Evolutionary conservation across 2,113 vertebrate genomes (phyloP).

Genomic region (Platysternon megacephalum): DNA sequence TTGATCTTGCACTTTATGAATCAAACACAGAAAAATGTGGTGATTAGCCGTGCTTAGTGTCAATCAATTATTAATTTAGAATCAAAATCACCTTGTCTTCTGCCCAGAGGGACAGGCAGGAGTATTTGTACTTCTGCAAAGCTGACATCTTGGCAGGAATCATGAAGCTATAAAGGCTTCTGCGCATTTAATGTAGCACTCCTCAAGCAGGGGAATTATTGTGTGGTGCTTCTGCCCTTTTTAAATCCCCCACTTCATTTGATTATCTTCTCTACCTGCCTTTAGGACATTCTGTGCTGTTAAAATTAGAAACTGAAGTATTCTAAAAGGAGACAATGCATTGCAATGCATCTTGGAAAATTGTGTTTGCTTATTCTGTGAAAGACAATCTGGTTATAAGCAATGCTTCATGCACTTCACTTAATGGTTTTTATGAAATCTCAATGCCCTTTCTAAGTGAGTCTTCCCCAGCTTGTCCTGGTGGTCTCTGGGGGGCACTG

Average conservation of each 20-base stretch:
- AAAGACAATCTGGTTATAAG: conserved; percentile 3
- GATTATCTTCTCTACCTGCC: not conserved
- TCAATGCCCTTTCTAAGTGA: conserved; percentile 2
- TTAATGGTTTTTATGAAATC: conserved; percentile 40
- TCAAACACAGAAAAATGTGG: conserved; percentile 2
- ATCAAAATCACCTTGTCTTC: conserved; percentile 19
- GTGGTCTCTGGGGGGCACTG: not conserved
- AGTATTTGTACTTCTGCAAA: not conserved
- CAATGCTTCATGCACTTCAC: not conserved
- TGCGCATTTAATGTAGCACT: not conserved
- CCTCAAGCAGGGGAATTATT: not conserved
- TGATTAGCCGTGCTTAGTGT: conserved; percentile 3
- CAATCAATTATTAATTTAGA: conserved; percentile 18
- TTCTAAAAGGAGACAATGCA: not conserved
- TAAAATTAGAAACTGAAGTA: conserved; percentile 27
- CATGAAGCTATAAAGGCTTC: not conserved
- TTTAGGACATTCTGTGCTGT: not conserved
- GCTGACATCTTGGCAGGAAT: not conserved
- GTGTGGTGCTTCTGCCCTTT: not conserved
- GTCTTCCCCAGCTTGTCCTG: not conserved
- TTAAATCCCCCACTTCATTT: not conserved
- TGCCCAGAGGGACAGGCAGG: not conserved
- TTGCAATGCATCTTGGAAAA: not conserved
- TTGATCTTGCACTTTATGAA: conserved; percentile 7
- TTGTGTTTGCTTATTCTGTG: conserved; percentile 31